Percentiles rank a stretch among this genome's conserved stretches.
Evolutionary conservation across 2,888 invertebrate genomes (phyloP).

Genomic region (Leptopilina syphax): DNA sequence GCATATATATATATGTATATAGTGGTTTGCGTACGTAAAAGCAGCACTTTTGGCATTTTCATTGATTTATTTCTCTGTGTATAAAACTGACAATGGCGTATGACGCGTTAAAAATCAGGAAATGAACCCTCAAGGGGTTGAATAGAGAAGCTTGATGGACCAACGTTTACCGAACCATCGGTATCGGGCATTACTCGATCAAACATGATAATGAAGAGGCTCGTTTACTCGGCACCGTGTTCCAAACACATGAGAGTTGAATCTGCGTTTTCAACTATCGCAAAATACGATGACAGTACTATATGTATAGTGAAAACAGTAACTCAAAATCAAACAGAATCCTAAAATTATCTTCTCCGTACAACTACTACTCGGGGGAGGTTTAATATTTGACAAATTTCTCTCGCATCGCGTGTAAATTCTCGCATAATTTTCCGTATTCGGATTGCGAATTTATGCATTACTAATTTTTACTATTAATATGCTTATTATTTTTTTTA

Average conservation of each 20-base stretch:
- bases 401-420: neutral
- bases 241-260: slow-evolving; percentile 40
- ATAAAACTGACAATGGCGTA: neutral
- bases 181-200: slow-evolving; percentile 53
- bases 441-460: no score
- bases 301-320: slow-evolving; percentile 44
- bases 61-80: slow-evolving; percentile 18
- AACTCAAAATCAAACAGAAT: slow-evolving; percentile 49
- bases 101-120: slow-evolving; percentile 20
- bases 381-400: slow-evolving; percentile 1
- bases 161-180: slow-evolving; percentile 51
- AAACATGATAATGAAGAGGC: slow-evolving; percentile 64
- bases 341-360: neutral
- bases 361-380: no score
- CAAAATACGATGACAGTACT: slow-evolving; percentile 2
- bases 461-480: no score
- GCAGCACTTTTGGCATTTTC: slow-evolving; percentile 3
- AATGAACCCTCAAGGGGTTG: slow-evolving; percentile 9
- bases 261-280: slow-evolving; percentile 21
- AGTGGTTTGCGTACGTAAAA: neutral
- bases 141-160: slow-evolving; percentile 44
- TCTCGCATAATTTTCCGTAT: neutral
- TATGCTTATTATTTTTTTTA: no score
- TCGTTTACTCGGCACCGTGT: slow-evolving; percentile 50
- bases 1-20: no score